A percentile compares a stretch with the other conserved stretches of the same genome.
Evolutionary conservation across 2,888 invertebrate genomes (phyloP).

Genomic region (Hydroisotoma schaefferi): DNA sequence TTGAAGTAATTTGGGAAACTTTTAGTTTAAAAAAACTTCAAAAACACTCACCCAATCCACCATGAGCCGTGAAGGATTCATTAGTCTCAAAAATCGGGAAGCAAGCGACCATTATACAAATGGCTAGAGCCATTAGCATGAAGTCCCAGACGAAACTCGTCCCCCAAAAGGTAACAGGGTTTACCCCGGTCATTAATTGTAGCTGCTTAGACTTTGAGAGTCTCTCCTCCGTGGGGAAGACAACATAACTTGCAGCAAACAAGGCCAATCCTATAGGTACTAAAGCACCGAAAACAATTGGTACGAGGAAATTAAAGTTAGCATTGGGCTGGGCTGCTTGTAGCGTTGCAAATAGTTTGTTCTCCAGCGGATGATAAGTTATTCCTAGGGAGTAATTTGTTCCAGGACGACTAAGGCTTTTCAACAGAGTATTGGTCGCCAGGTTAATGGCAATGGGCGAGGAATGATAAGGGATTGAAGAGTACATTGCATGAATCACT

Average conservation of each 20-base stretch:
- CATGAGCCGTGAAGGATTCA: slow-evolving; percentile 24
- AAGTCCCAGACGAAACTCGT: slow-evolving; percentile 55
- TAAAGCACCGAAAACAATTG: slow-evolving; percentile 27
- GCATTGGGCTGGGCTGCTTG: slow-evolving; percentile 32
- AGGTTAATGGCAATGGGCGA: slow-evolving; percentile 43
- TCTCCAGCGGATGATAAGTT: slow-evolving; percentile 38
- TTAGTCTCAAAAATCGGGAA: slow-evolving; percentile 26
- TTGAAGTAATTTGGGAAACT: not conserved
- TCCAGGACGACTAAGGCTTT: slow-evolving; percentile 42
- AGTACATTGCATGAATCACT: slow-evolving; percentile 26
- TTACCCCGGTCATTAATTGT: slow-evolving; percentile 53
- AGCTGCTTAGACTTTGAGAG: slow-evolving; percentile 50
- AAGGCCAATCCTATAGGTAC: slow-evolving; percentile 33
- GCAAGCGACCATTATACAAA: slow-evolving; percentile 50
- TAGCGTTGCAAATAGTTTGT: slow-evolving; percentile 33
- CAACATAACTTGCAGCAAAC: slow-evolving; percentile 29
- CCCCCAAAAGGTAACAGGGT: slow-evolving; percentile 53
- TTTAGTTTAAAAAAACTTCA: not conserved
- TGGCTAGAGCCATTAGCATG: slow-evolving; percentile 51
- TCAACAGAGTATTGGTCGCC: slow-evolving; percentile 45
- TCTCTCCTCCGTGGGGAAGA: slow-evolving; percentile 36
- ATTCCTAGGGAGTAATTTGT: slow-evolving; percentile 25
- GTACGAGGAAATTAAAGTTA: slow-evolving; percentile 11
- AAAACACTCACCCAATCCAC: slow-evolving; percentile 12
- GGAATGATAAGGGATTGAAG: slow-evolving; percentile 39